Evolutionary conservation across 2,888 invertebrate genomes (phyloP), one percentile per base, ranked within the genome.

Genomic region (Dryococelus australis): DNA sequence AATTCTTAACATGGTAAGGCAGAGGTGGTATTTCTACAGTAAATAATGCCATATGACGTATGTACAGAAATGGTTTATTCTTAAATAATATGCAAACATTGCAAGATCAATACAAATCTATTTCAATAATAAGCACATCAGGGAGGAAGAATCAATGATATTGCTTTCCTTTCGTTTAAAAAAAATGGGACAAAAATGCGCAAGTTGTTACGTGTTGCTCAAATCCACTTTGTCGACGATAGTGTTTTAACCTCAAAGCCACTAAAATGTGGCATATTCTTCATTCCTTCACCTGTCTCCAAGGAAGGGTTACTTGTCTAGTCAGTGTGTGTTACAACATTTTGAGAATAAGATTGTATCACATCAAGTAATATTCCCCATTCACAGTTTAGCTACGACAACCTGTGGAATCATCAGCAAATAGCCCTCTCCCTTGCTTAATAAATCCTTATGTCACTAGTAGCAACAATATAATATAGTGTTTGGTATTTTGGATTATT

Each of bases 31-130:
- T 5, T 65, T 65, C 8, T 65, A n/a, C 13, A 65, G n/a, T 65
- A 65, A 65, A 65, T 65, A 65, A 65, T 65, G n/a, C 51, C 83
- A 83, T 83, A 20, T 83, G 24, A 87, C 53, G 86, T 92, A 92
- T 92, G 92, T 92, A 92, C 92, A 92, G 92, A 92, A 92, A 92
- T 92, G 91, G 92, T 92, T 92, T 92, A 92, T 92, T 92, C 92
- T 92, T 92, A 92, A 92, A 92, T 92, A 65, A 65, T 92, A 92
- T 92, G 92, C 92, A 92, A 92, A 92, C 92, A 92, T 92, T 92
- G 92, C 92, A 92, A 89, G 88, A 92, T 92, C 92, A 92, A 92
- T 92, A 92, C 92, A 92, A 92, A 92, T 92, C 92, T 92, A 92
- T 92, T 92, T 92, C 92, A 92, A 92, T 83, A 83, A 83, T 83